Evolutionary conservation across 2,113 vertebrate species (phyloP).

Genomic region (Larimichthys polyactis): DNA sequence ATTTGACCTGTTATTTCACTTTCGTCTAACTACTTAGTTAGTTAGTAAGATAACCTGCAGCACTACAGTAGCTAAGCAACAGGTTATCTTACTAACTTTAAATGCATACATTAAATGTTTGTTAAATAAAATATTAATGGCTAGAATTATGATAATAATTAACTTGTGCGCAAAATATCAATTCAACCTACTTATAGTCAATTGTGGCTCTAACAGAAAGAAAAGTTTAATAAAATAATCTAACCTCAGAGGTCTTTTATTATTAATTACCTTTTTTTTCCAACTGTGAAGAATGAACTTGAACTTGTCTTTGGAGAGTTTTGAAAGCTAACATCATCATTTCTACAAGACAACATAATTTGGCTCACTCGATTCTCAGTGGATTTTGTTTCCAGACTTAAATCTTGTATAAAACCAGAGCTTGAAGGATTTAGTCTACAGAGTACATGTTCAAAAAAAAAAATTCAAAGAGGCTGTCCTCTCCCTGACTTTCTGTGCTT

Average conservation of each 20-base stretch:
- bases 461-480: neutral
- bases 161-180: neutral
- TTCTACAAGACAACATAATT: neutral
- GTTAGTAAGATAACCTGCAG: neutral
- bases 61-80: neutral
- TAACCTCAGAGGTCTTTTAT: neutral
- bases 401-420: neutral
- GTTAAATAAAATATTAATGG: neutral
- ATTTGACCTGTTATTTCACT: neutral
- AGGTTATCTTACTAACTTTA: neutral
- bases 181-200: no score
- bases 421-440: neutral
- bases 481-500: slow-evolving; percentile 14
- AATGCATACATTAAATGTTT: no score
- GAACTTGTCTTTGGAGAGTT: neutral
- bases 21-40: neutral
- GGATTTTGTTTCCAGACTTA: neutral
- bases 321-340: neutral
- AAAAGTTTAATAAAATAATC: neutral
- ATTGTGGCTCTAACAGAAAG: neutral
- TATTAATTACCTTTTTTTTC: neutral
- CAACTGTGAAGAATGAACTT: neutral
- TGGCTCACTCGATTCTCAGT: neutral
- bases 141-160: neutral
- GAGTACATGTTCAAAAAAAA: neutral